Base-by-base conservation (phyloP, 1,140 invertebrate species). In the Cardiocondyla obscurior region DNA sequence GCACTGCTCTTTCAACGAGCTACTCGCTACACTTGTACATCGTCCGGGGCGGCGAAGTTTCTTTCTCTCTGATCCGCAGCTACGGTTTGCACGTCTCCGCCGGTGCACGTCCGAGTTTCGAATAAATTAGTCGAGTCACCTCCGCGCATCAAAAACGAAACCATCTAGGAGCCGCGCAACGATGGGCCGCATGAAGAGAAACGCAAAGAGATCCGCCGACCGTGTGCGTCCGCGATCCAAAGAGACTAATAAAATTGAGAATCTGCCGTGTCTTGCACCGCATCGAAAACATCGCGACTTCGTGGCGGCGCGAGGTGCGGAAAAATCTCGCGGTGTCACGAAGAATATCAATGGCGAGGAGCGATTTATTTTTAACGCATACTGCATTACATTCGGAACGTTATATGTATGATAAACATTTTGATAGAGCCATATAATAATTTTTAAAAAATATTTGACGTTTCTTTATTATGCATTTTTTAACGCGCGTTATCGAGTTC, bases 71-170 rank as follows among this genome's bases (percentile, higher is more conserved):
- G 70, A 33, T 28, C 33, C 19, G 44, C 30, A 36, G 44, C 36
- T 44, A 22, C 53, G 70, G 69, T 19, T 30, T 25, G 30, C 16
- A 6, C 55, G 73, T 33, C 60, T 76, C 19, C 30, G 19, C 28
- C 39, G 83, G 81, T 44, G 42, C 25, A 33, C 42, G 60, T 74
- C 53, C 70, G 53, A 67, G 81, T 67, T 86, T 85, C 89, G 88
- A 92, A 92, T 92, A 93, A 92, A 93, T 91, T 88, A 91, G 87
- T 85, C 88, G 89, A 90, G 85, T 90, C 90, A 92, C 73, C 82
- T 74, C 60, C 77, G 74, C 44, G 58, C 82, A 79, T 84, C 83
- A 57, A 82, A 87, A 87, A 81, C 83, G 79, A 84, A 79, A 84
- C 30, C 73, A 82, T 79, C 51, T 64, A 82, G 58, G 19, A 46